These are phyloP conservation scores for Equus quagga DNA, from an alignment of 2,113 vertebrate genomes.

Conservation along the genomic window DNA sequence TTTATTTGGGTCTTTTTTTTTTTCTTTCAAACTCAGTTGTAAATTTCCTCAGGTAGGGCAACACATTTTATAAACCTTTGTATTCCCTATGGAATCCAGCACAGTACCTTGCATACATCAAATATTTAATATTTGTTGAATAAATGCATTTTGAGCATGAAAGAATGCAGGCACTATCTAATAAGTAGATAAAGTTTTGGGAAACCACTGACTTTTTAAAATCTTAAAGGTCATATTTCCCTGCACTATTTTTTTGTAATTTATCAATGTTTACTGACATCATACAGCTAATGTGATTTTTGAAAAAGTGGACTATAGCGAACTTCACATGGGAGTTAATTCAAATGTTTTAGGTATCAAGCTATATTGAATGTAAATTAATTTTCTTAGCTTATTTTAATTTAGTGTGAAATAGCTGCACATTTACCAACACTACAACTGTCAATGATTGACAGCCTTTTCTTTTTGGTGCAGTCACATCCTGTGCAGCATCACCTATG, in stretches of 20 bases:
- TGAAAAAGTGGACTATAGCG: not conserved
- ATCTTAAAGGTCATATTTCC: not conserved
- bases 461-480: not conserved
- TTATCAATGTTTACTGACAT: not conserved
- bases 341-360: not conserved
- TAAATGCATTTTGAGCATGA: conserved; percentile 2
- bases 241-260: not conserved
- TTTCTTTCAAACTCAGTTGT: not conserved
- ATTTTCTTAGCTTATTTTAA: not conserved
- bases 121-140: not conserved
- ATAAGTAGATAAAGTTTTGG: not conserved
- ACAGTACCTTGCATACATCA: not conserved
- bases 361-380: not conserved
- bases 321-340: not conserved
- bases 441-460: not conserved
- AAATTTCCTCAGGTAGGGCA: not conserved
- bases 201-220: not conserved
- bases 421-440: not conserved
- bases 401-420: not conserved
- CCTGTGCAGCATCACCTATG: not conserved
- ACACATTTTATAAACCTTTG: not conserved
- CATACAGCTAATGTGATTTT: not conserved
- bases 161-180: not conserved
- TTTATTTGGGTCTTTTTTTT: not conserved
- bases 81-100: not conserved